Percentiles rank a stretch among this genome's conserved stretches.
Conservation (phyloP, 2,113 vertebrate species). For the Pleuronectes platessa region DNA sequence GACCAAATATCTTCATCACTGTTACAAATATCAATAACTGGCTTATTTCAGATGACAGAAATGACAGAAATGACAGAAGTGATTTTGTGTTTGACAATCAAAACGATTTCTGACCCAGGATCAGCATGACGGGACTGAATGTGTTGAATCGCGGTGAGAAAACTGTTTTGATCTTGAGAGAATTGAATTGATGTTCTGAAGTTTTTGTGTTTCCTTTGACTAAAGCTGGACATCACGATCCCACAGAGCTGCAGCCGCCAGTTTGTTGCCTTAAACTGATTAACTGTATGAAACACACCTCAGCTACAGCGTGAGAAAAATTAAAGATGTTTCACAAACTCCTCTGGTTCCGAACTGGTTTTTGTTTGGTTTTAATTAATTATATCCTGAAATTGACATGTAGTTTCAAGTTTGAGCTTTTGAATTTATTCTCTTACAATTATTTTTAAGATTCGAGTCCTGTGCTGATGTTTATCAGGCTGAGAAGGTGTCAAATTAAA, state of each 20-base stretch:
- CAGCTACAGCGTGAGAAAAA: slow-evolving; percentile 16
- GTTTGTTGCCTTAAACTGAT: slow-evolving; percentile 24
- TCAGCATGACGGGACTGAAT: no score
- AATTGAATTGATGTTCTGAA: neutral
- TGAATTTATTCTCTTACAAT: no score
- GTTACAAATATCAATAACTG: neutral
- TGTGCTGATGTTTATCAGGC: no score
- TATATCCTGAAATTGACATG: neutral
- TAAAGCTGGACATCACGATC: neutral
- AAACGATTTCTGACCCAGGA: no score
- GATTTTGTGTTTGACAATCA: no score
- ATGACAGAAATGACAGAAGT: no score
- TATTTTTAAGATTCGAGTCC: no score
- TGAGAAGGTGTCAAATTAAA: no score
- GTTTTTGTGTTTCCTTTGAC: neutral
- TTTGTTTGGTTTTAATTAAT: neutral
- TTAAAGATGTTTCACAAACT: slow-evolving; percentile 22
- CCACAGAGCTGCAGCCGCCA: neutral
- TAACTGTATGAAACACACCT: slow-evolving; percentile 1
- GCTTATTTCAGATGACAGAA: no score
- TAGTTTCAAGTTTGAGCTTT: no score
- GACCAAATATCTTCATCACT: neutral
- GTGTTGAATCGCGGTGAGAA: no score
- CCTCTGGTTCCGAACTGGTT: neutral
- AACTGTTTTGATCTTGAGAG: neutral